Evolutionary conservation across 2,113 vertebrate genomes (phyloP).

Genomic region (human): GRCh38 chr6:36833501-36834000

Average conservation of each 20-base stretch:
- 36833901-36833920: background rate
- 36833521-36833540: background rate
- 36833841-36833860: background rate
- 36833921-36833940: background rate
- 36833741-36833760: background rate
- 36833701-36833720: background rate
- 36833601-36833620: background rate
- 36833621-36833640: background rate
- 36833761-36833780: background rate
- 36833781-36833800: background rate
- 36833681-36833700: background rate
- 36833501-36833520: background rate
- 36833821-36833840: background rate
- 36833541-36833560: background rate
- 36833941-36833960: no score
- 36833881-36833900: background rate
- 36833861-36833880: background rate
- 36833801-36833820: background rate
- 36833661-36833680: background rate
- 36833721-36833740: background rate
- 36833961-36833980: no score
- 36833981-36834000: no score
- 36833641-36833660: background rate
- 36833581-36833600: fast-evolving
- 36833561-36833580: background rate